Evolutionary conservation across 2,888 invertebrate genomes (phyloP), one percentile per base, ranked within the genome.

Genomic region (Drosophila histrio): DNA sequence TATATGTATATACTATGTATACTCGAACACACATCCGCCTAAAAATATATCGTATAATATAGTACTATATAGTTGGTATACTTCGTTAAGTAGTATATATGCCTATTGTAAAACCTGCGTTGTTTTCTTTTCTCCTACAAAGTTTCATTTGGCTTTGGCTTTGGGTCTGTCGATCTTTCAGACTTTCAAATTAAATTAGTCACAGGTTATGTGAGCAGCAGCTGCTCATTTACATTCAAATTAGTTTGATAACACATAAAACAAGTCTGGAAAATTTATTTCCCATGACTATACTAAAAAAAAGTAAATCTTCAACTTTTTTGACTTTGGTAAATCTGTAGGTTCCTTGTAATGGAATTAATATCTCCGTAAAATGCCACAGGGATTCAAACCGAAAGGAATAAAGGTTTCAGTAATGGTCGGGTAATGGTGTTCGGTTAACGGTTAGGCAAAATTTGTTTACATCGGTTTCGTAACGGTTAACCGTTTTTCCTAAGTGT

Each of bases 1-100:
- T 32, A 32, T 53, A 43, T 41, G 32, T 22, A 22, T 30, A 39
- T 15, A 15, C 28, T 8, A n/a, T 19, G n/a, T 2, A 19, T 6
- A 39, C 15, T 30, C 7, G n/a, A 6, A 39, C 6, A 21, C 46
- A 56, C 46, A 28, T 47, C 26, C 34, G 56, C 34, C 43, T n/a
- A 9, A 13, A 21, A 7, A 6, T 8, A 47, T 47, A n/a, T n/a
- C n/a, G n/a, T n/a, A 17, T 13, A 21, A 21, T 47, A 13, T 30
- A n/a, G n/a, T n/a, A 32, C 26, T 30, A 30, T 24, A 43, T 3
- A 24, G 19, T 17, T 34, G 34, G 1, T 34, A 34, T 15, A 32
- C n/a, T n/a, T n/a, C n/a, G 26, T 3, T 28, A 11, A 26, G 26
- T 24, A 24, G 6, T 6, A 4, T 5, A 24, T 3, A 4, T 26